Base-by-base conservation (phyloP, 2,888 invertebrate genomes). In the Rhagophthalmus giganteus region DNA sequence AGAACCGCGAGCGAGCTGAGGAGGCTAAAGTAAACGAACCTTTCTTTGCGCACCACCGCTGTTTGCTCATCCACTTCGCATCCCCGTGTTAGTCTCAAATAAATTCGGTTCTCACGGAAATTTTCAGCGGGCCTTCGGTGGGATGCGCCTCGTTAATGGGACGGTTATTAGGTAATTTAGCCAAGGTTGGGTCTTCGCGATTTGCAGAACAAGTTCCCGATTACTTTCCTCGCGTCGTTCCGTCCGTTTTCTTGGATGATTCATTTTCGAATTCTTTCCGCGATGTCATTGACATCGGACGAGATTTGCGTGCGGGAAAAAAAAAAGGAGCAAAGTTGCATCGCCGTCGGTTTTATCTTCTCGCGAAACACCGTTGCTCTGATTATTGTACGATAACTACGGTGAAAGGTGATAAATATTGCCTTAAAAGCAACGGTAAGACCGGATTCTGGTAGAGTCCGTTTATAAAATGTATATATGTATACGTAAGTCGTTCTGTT, bases 31-130 rank as follows among this genome's bases (percentile, higher is more conserved):
- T 56, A 62, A 64, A 63, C 62, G 47, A 54, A 54, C 49, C 54
- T 57, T 57, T 60, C 63, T 68, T 63, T 61, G 56, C 58, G 56
- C 44, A 48, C 55, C 65, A 65, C 65, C 60, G 70, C 65, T 72
- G 72, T 76, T 76, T 75, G 69, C 73, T 67, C 60, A 73, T 71
- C 67, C 68, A 68, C 68, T 69, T 67, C 69, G 68, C 71, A 70
- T 68, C 71, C 68, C 67, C 66, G 61, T 67, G 72, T 68, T 67
- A 71, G 69, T 54, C 57, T 53, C 57, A 60, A 65, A 66, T 60
- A 60, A 56, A 57, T 48, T 38, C 16, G 33, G 47, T 54, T 54
- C 54, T 48, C 54, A 54, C 54, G 54, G 41, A 33, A 41, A 13
- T 34, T 14, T n/a, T 14, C n/a, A n/a, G n/a, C n/a, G n/a, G n/a